phyloP scores from a whole-genome alignment of 2,888 invertebrate species.

The Chalcosyrphus nemorum region DNA sequence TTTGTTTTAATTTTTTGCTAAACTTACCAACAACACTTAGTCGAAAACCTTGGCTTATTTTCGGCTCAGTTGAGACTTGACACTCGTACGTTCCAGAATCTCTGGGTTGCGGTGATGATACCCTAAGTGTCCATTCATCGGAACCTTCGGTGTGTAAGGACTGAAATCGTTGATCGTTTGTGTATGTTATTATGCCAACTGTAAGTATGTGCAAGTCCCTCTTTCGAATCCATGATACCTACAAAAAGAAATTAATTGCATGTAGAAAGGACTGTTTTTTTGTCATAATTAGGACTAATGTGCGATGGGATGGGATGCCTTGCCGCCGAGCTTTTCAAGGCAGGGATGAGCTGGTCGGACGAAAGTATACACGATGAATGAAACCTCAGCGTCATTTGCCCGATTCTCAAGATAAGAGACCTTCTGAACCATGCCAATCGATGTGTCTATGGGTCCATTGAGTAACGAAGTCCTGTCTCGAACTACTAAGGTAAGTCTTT shows the following conservation, averaged over 20 bases:
- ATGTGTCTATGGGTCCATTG: no score
- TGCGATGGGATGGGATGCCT: no score
- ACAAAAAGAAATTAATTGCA: background rate
- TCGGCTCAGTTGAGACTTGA: conserved; percentile 89
- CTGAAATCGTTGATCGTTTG: conserved; percentile 88
- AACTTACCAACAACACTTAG: conserved; percentile 88
- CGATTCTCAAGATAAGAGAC: no score
- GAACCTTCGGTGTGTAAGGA: conserved; percentile 87
- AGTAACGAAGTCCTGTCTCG: no score
- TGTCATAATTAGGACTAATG: background rate
- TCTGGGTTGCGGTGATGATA: conserved; percentile 86
- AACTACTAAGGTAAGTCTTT: no score
- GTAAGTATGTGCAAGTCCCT: conserved; percentile 90
- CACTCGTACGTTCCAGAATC: conserved; percentile 89
- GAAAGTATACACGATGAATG: no score
- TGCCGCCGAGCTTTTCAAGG: no score
- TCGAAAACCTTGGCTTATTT: conserved; percentile 88
- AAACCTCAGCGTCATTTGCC: no score
- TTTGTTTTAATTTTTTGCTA: background rate
- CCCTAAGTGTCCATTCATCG: conserved; percentile 88
- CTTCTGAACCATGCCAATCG: no score
- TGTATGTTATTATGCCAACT: conserved; percentile 88
- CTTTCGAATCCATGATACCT: conserved; percentile 93
- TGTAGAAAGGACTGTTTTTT: background rate
- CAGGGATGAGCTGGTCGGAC: no score